Evolutionary conservation across 2,797 vertebrate genomes (phyloP).

Genomic region (Lindbergichthys nudifrons): DNA sequence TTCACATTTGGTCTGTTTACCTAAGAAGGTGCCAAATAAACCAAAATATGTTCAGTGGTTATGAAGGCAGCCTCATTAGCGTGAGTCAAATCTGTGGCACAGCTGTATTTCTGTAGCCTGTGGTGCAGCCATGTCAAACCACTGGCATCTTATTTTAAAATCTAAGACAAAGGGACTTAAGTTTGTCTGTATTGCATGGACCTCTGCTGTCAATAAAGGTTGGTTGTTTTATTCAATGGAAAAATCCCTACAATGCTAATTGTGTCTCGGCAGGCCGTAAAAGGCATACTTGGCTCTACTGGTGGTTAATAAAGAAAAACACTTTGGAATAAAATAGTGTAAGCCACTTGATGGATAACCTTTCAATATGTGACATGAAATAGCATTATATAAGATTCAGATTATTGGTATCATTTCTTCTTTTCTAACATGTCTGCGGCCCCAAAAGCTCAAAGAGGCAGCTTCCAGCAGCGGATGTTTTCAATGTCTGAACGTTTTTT

Average conservation of each 20-base stretch:
- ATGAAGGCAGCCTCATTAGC: conserved; percentile 52
- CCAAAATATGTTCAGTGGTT: conserved; percentile 49
- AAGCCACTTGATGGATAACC: conserved; percentile 14
- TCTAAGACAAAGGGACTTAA: conserved; percentile 10
- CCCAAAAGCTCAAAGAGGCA: conserved; percentile 37
- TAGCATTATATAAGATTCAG: conserved; percentile 11
- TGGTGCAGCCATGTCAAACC: conserved; percentile 62
- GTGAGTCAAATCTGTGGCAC: conserved; percentile 52
- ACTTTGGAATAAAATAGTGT: neutral
- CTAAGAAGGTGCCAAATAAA: conserved; percentile 48
- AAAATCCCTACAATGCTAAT: conserved; percentile 6
- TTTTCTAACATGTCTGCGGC: conserved; percentile 36
- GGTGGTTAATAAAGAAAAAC: conserved; percentile 1
- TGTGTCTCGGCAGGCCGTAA: neutral
- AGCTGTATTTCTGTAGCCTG: conserved; percentile 60
- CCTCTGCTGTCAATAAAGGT: conserved; percentile 14
- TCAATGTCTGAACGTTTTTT: conserved; percentile 43
- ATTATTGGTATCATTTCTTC: conserved; percentile 33
- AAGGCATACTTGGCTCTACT: neutral
- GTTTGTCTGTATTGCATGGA: conserved; percentile 11
- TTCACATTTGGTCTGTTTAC: conserved; percentile 51
- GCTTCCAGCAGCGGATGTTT: conserved; percentile 45
- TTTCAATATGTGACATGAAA: conserved; percentile 7
- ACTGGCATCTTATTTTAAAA: conserved; percentile 48
- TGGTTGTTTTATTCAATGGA: conserved; percentile 18